Evolutionary conservation across 2,888 invertebrate species (phyloP), one percentile per base, ranked within the genome.

Genomic region (Heliconius sara): DNA sequence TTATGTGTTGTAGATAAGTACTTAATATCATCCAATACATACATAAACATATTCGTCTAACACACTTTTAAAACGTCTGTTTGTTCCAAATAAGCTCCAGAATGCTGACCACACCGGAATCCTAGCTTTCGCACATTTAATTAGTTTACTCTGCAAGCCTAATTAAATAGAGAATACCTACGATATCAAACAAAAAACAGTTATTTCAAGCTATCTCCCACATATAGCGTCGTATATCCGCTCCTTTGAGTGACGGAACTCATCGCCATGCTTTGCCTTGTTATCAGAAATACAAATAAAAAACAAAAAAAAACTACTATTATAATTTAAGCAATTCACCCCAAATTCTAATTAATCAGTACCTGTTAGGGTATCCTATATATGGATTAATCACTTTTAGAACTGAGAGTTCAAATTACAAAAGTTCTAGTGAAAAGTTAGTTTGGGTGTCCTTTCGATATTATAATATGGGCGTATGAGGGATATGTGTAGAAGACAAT

Each of bases 361-460:
- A 60, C 73, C 73, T 73, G 73, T 57, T 57, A 73, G 60, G 60
- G 73, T 60, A 60, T 30, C 57, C 57, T 73, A 60, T 60, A 16
- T 73, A 60, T 30, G 34, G 60, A 73, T 39, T 73, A 73, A 60
- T 73, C 73, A 73, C 73, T 73, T 73, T 60, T 25, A 73, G 73
- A 73, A 73, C 60, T 60, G 60, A n/a, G 60, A 25, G 73, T 60
- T 30, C 34, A 39, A 60, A 73, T 73, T 73, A 73, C n/a, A 73
- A 73, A 73, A 73, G 73, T 73, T 73, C 16, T 3, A 9, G 57
- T 34, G 30, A 73, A 73, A 73, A 73, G 72, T 52, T 73, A 73
- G 57, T 73, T 73, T 34, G 73, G 60, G 30, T 16, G 60, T 10
- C 73, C 73, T 60, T 60, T 19, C 57, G n/a, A 73, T 60, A 73